phyloP scores from a whole-genome alignment of 2,113 vertebrate genomes.

The Rhinoderma darwinii region DNA sequence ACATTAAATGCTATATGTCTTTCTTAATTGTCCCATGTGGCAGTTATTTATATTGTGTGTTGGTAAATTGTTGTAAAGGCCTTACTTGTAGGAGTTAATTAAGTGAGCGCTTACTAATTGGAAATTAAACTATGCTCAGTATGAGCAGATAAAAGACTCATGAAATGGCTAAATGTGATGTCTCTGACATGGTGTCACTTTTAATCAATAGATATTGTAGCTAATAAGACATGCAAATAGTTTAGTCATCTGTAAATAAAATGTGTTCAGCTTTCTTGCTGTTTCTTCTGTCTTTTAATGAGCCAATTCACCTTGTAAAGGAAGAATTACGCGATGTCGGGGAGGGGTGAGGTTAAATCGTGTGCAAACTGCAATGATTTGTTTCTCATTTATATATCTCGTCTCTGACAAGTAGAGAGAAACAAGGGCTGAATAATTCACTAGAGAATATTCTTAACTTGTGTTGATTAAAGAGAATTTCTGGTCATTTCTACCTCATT shows the following conservation, averaged over 20 bases:
- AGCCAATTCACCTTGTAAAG: conserved; percentile 15
- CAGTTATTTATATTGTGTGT: not conserved
- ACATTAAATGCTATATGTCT: not conserved
- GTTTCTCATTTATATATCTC: conserved; percentile 54
- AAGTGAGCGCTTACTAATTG: not conserved
- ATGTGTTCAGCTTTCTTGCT: conserved; percentile 3
- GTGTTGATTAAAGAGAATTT: conserved; percentile 57
- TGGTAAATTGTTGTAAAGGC: not conserved
- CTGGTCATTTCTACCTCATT: conserved; percentile 55
- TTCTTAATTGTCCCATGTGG: not conserved
- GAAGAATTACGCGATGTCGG: not conserved
- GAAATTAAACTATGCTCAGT: not conserved
- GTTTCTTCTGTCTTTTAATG: not conserved
- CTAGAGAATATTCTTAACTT: conserved; percentile 48
- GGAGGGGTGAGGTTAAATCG: conserved; percentile 44
- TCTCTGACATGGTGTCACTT: not conserved
- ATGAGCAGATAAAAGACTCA: not conserved
- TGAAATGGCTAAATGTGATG: conserved; percentile 24
- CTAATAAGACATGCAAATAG: not conserved
- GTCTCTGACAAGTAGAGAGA: conserved; percentile 47
- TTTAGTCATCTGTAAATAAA: conserved; percentile 34
- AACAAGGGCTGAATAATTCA: conserved; percentile 55
- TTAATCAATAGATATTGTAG: conserved; percentile 18
- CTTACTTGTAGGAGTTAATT: conserved; percentile 10
- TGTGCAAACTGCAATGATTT: conserved; percentile 50